These are phyloP conservation scores for Teinopalpus imperialis DNA, from an alignment of 2,888 invertebrate species.

Conservation along the genomic window DNA sequence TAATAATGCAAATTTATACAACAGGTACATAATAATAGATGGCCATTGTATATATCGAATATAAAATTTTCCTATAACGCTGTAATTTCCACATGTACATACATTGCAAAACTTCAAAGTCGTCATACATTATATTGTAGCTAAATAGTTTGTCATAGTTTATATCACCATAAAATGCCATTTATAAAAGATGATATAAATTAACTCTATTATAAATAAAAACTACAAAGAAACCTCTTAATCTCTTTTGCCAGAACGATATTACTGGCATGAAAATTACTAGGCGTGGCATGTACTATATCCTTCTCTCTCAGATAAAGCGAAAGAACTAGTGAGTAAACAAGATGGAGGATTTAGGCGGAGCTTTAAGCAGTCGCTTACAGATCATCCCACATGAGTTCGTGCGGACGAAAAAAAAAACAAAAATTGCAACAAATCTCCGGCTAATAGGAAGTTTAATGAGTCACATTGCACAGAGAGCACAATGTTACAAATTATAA, in stretches of 20 bases:
- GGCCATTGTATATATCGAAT: too few relatives aligned
- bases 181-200: constrained; percentile 17
- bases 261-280: constrained; percentile 6
- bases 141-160: constrained; percentile 9
- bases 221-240: constrained; percentile 22
- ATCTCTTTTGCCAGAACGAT: constrained; percentile 7
- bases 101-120: constrained; percentile 7
- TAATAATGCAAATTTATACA: too few relatives aligned
- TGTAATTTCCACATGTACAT: too few relatives aligned
- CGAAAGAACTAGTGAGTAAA: constrained; percentile 28
- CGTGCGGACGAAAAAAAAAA: constrained; percentile 38
- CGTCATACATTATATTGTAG: not conserved
- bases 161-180: constrained; percentile 12
- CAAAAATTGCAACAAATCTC: constrained; percentile 51
- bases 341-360: constrained; percentile 48
- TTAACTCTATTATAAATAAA: constrained; percentile 19
- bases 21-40: too few relatives aligned
- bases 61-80: too few relatives aligned
- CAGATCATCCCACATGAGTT: constrained; percentile 50
- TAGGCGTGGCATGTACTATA: constrained; percentile 30
- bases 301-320: constrained; percentile 23
- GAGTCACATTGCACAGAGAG: constrained; percentile 32
- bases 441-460: constrained; percentile 50
- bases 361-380: constrained; percentile 38
- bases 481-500: constrained; percentile 28